Conservation (phyloP, 2,797 vertebrate genomes). For the Cottoperca gobio region DNA sequence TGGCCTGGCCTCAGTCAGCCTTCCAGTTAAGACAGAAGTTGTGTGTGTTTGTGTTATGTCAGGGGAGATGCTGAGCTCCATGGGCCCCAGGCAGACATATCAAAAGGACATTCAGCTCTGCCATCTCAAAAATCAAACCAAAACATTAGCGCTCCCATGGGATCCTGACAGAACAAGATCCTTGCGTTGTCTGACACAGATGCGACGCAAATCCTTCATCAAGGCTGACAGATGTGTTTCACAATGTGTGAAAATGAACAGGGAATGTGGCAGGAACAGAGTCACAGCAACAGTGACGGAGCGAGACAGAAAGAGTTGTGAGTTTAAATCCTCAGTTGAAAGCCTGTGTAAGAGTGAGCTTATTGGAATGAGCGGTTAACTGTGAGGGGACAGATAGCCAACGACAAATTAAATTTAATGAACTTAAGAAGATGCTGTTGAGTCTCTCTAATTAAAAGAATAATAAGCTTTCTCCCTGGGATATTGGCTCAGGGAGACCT, state of each 20-base stretch:
- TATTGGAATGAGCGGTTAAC: conserved; percentile 51
- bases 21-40: conserved; percentile 34
- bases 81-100: conserved; percentile 35
- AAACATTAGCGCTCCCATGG: conserved; percentile 55
- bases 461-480: conserved; percentile 57
- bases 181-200: conserved; percentile 50
- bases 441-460: conserved; percentile 72
- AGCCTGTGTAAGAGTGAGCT: conserved; percentile 35
- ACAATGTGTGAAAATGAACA: conserved; percentile 29
- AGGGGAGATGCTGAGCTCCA: conserved; percentile 31
- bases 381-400: conserved; percentile 39
- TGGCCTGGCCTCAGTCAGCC: conserved; percentile 44
- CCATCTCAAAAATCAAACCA: conserved; percentile 58
- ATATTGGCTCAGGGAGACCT: conserved; percentile 38
- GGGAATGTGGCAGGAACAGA: conserved; percentile 37
- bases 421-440: conserved; percentile 60
- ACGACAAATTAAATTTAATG: conserved; percentile 73
- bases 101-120: conserved; percentile 35
- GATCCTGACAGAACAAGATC: conserved; percentile 62
- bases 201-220: conserved; percentile 57
- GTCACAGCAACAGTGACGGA: conserved; percentile 24
- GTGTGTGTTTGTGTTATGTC: neutral
- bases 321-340: conserved; percentile 34
- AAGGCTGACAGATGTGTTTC: conserved; percentile 49
- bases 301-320: neutral